Evolutionary conservation across 2,888 invertebrate genomes (phyloP), one percentile per base, ranked within the genome.

Genomic region (Agrotis exclamationis): DNA sequence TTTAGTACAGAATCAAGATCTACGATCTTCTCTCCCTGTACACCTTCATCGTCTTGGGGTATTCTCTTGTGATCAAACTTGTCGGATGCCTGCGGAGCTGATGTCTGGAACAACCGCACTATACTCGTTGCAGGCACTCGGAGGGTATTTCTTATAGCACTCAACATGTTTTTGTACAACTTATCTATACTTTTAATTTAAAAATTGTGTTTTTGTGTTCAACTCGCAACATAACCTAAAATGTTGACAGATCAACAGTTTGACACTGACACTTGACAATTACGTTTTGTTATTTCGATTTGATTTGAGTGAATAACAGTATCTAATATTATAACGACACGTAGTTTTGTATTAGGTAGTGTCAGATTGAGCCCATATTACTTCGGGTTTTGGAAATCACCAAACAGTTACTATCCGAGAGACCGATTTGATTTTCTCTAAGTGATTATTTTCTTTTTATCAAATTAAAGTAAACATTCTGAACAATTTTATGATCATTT

Each of bases 1-100:
- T 96, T 95, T 13, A 97, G 89, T 20, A 97, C 90, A 13, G 97
- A 93, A 91, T 98, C 98, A 50, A 98, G 97, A 89, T 98, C 97
- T 47, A 97, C 88, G 1, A 97, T 93, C 88, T 96, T 97, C 93
- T 98, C 98, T 56, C 98, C 98, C 71, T 96, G 96, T 0, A 98
- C 98, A 60, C 98, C 98, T 89, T 98, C 98, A 90, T 98, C 98
- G 16, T 91, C 90, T 1, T 95, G 89, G 14, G 96, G 96, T 72
- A 96, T 94, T 60, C 94, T 89, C 80, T 95, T 96, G 80, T 95
- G 95, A 70, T 93, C 91, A 84, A 96, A 96, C 79, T 90, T 94
- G 70, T 96, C 95, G 0, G 91, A 91, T 0, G 90, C 82, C 56
- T 87, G 84, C 2, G 91, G 86, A 2, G 87, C 80, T 2, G 93